These are phyloP conservation scores for Struthio camelus DNA, from an alignment of 2,113 vertebrate species.

Conservation along the genomic window DNA sequence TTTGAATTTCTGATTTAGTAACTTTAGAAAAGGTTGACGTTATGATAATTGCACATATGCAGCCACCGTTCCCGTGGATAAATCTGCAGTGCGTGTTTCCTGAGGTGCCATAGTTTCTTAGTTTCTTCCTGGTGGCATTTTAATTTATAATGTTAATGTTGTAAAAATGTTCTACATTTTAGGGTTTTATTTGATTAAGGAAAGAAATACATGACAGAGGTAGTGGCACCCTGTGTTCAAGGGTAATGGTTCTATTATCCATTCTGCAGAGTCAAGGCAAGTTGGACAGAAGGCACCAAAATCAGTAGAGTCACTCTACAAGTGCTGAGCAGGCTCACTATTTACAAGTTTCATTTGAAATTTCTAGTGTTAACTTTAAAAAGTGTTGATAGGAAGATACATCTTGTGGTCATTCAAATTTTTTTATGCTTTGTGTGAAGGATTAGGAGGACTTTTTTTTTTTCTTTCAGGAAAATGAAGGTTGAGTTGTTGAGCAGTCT, in stretches of 20 bases:
- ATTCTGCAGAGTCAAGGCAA: too few species aligned
- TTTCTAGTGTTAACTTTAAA: not conserved
- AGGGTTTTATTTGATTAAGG: fast-evolving
- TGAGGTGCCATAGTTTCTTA: not conserved
- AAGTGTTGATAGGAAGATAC: not conserved
- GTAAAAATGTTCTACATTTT: not conserved
- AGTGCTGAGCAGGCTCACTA: not conserved
- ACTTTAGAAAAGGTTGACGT: not conserved
- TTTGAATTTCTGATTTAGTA: not conserved
- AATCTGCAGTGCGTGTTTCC: fast-evolving
- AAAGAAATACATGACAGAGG: not conserved
- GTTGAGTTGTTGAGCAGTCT: not conserved
- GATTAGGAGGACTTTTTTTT: too few species aligned
- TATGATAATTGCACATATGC: fast-evolving
- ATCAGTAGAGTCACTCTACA: not conserved
- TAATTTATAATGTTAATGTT: not conserved
- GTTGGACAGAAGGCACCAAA: not conserved
- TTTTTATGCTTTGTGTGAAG: too few species aligned
- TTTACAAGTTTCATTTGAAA: not conserved
- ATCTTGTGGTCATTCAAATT: not conserved
- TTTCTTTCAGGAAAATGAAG: fast-evolving
- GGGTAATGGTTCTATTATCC: not conserved
- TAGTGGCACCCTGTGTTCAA: fast-evolving
- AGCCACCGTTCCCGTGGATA: not conserved
- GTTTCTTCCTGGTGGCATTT: not conserved